These are phyloP conservation scores for Alentia gelatinosa DNA, from an alignment of 2,888 invertebrate species.

Conservation along the genomic window DNA sequence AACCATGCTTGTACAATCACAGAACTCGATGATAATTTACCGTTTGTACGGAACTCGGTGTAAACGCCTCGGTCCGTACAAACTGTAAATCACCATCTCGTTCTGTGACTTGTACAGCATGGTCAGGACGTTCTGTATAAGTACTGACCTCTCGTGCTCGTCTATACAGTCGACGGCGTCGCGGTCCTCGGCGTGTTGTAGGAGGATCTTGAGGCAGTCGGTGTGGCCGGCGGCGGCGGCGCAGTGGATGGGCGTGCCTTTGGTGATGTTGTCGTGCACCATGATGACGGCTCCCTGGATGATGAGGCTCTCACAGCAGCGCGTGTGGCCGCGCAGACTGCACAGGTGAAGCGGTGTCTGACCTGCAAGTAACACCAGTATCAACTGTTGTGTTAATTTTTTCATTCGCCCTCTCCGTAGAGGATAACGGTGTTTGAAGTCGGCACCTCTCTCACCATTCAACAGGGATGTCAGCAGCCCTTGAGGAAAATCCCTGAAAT, in stretches of 20 bases:
- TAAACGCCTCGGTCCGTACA: too few species aligned
- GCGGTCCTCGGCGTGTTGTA: conserved; percentile 80
- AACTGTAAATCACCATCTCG: too few species aligned
- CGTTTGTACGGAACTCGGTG: too few species aligned
- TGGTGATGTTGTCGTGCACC: conserved; percentile 81
- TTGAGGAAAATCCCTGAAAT: too few species aligned
- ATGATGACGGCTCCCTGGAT: conserved; percentile 83
- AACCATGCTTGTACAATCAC: too few species aligned
- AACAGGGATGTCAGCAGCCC: too few species aligned
- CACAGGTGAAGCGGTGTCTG: conserved; percentile 84
- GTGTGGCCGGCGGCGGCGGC: conserved; percentile 83
- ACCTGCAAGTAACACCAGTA: conserved; percentile 59
- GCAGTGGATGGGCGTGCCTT: conserved; percentile 83
- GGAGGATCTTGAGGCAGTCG: conserved; percentile 82
- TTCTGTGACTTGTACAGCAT: too few species aligned
- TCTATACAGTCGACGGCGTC: conserved; percentile 79
- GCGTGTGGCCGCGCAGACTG: conserved; percentile 83
- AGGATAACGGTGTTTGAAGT: too few species aligned
- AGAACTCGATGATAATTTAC: too few species aligned
- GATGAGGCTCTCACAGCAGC: conserved; percentile 84
- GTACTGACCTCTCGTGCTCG: conserved; percentile 74
- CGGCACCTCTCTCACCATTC: too few species aligned
- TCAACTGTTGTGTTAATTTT: too few species aligned
- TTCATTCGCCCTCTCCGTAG: too few species aligned
- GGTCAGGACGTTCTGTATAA: background rate